Evolutionary conservation across 2,797 vertebrate genomes (phyloP).

Genomic region (Pseudopleuronectes americanus): DNA sequence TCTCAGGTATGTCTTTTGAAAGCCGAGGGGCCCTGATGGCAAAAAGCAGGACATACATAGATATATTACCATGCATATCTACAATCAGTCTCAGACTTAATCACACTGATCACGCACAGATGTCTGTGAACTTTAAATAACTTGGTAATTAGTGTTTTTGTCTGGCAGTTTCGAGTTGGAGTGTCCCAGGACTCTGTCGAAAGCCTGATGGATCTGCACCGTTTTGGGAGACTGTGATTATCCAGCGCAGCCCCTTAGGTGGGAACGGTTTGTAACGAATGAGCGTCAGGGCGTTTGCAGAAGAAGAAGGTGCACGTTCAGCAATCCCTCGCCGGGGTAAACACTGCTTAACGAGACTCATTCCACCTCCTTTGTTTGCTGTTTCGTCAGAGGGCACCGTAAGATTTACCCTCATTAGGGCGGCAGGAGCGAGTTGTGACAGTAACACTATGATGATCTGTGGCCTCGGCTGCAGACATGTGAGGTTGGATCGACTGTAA

Average conservation of each 20-base stretch:
- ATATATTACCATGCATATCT: not conserved
- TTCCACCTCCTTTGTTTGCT: slow-evolving; percentile 47
- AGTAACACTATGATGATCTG: slow-evolving; percentile 19
- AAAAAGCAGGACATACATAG: no score
- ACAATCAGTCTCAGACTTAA: not conserved
- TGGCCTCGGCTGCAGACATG: slow-evolving; percentile 26
- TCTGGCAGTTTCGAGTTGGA: not conserved
- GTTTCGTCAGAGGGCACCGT: slow-evolving; percentile 43
- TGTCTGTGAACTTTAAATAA: not conserved
- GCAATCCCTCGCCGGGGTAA: slow-evolving; percentile 38
- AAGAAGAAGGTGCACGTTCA: slow-evolving; percentile 32
- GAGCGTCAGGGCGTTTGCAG: slow-evolving; percentile 22
- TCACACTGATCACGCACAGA: not conserved
- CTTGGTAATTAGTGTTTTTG: not conserved
- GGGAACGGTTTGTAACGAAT: slow-evolving; percentile 22
- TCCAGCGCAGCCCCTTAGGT: not conserved
- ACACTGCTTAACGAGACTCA: slow-evolving; percentile 20
- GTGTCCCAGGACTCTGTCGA: not conserved
- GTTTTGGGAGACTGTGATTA: slow-evolving; percentile 1
- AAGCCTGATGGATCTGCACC: slow-evolving; percentile 4
- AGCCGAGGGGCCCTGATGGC: no score
- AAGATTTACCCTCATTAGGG: slow-evolving; percentile 32
- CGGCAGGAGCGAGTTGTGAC: slow-evolving; percentile 23
- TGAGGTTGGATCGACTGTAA: slow-evolving; percentile 24
- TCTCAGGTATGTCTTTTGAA: no score